These are phyloP conservation scores for Mormyrops attenuatus DNA, from an alignment of 2,797 vertebrate species.

Conservation along the genomic window DNA sequence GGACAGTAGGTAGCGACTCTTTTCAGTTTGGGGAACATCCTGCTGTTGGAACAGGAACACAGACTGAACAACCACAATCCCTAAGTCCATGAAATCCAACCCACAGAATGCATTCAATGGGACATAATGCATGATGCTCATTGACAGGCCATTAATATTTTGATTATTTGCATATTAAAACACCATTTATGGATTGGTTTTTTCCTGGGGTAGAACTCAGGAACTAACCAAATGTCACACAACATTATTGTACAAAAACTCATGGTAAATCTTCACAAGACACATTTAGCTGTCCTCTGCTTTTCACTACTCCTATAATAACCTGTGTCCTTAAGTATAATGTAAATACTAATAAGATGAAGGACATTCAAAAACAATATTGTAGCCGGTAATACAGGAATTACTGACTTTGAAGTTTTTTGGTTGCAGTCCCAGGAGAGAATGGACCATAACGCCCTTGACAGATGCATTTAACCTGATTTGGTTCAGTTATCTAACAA, in stretches of 20 bases:
- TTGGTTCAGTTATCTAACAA: background rate
- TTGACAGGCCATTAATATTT: background rate
- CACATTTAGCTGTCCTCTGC: background rate
- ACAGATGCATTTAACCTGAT: background rate
- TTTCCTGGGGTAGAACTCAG: background rate
- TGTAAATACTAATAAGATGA: background rate
- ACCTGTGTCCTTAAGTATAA: background rate
- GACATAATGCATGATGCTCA: background rate
- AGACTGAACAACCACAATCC: background rate
- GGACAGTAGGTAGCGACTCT: constrained; percentile 60
- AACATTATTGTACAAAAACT: background rate
- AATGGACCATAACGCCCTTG: background rate
- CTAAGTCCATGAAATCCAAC: background rate
- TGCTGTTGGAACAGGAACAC: constrained; percentile 6
- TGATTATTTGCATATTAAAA: background rate
- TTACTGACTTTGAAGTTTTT: background rate
- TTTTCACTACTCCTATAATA: background rate
- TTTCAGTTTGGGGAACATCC: constrained; percentile 45
- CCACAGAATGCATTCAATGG: background rate
- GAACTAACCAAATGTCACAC: background rate
- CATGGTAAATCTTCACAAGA: background rate
- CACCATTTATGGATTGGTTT: background rate
- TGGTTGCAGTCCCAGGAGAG: background rate
- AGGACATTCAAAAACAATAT: background rate
- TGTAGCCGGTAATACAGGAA: background rate